phyloP scores from a whole-genome alignment of 2,888 invertebrate genomes.

The Alviniconcha strummeri region DNA sequence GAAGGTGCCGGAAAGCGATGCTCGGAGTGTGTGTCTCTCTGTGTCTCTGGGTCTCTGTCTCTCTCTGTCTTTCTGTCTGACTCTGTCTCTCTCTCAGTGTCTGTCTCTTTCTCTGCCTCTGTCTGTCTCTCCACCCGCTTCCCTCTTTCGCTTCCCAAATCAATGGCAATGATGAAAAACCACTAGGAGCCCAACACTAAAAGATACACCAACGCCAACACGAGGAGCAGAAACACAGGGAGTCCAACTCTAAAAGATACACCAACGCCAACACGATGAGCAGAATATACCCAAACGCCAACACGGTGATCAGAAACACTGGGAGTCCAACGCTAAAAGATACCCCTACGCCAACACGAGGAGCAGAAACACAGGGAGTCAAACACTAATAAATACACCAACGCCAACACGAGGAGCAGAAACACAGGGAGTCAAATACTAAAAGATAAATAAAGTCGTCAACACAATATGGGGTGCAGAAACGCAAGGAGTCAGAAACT shows the following conservation, averaged over 20 bases:
- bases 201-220: neutral
- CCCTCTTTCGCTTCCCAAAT: too few relatives aligned
- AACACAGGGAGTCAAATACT: neutral
- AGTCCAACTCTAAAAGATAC: neutral
- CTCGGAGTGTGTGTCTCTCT: neutral
- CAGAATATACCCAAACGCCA: neutral
- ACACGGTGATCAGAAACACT: neutral
- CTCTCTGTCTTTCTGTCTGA: neutral
- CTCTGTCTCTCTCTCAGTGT: neutral
- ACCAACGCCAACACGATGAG: neutral
- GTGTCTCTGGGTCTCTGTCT: neutral
- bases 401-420: neutral
- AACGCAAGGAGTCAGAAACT: neutral
- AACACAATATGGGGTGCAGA: neutral
- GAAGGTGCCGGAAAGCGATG: too few relatives aligned
- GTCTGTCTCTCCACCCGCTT: neutral
- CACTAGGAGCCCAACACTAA: neutral
- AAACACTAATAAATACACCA: neutral
- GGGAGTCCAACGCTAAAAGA: neutral
- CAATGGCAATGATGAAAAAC: neutral
- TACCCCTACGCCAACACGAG: neutral
- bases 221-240: neutral
- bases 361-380: neutral
- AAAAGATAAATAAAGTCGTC: too few relatives aligned
- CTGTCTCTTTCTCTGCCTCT: neutral